Conservation (phyloP, 2,797 vertebrate genomes). For the Sarcoramphus papa region DNA sequence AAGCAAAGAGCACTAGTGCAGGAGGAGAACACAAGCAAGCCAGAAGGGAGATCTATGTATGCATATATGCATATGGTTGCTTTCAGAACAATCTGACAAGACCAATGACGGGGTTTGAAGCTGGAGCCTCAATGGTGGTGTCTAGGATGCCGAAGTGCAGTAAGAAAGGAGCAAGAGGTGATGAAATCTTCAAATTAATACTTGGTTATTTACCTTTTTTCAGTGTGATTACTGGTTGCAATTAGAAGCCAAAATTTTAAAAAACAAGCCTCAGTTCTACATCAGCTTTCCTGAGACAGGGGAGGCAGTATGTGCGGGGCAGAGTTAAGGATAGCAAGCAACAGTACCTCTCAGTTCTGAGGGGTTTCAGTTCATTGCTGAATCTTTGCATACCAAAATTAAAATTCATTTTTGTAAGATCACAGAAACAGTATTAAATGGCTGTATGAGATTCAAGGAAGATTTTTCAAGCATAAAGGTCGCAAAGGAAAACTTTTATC, state of each 20-base stretch:
- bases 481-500: not conserved
- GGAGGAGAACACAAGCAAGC: not conserved
- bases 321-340: not conserved
- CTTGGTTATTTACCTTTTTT: not conserved
- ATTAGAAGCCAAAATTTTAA: not conserved
- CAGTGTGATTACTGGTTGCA: not conserved
- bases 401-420: not conserved
- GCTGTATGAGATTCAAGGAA: not conserved
- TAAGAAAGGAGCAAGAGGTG: not conserved
- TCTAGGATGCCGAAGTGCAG: not conserved
- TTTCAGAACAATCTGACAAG: not conserved
- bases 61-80: not conserved
- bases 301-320: accelerated
- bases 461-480: not conserved
- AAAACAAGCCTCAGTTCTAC: not conserved
- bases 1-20: not conserved
- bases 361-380: not conserved
- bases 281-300: not conserved
- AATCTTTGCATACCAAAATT: not conserved
- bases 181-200: not conserved
- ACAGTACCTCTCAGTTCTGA: not conserved
- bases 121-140: not conserved
- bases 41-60: not conserved
- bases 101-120: not conserved
- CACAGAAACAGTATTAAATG: not conserved